Base-by-base conservation (phyloP, 1,140 invertebrate genomes). In the Lithobius niger region DNA sequence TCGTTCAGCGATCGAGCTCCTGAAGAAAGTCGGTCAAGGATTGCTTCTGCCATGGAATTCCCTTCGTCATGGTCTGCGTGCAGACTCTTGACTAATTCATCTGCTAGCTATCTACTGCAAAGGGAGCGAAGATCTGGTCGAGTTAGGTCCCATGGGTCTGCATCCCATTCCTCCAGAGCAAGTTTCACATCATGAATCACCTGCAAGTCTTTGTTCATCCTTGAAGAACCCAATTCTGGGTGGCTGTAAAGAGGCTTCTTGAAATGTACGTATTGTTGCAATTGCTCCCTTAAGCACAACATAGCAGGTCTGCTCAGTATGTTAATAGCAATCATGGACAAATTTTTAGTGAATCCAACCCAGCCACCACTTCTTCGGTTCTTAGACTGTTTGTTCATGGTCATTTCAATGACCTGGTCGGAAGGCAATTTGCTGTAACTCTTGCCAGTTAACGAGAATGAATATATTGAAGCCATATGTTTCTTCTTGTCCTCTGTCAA, bases 311-410 rank as follows among this genome's bases (percentile, higher is more conserved):
- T 51, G 49, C 26, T 51, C n/a, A 25, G 24, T n/a, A 51, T 51
- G 49, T 19, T 48, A 48, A 48, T 48, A 48, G 19, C 45, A 48
- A 48, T 48, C 45, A 48, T n/a, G n/a, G n/a, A n/a, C n/a, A n/a
- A n/a, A n/a, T n/a, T n/a, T n/a, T n/a, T n/a, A n/a, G n/a, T n/a
- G n/a, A n/a, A n/a, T n/a, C n/a, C n/a, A n/a, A n/a, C n/a, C n/a
- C n/a, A n/a, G n/a, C n/a, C n/a, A n/a, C n/a, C n/a, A n/a, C n/a
- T n/a, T n/a, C n/a, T n/a, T n/a, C n/a, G n/a, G n/a, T n/a, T n/a
- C n/a, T n/a, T 19, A 22, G 45, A 19, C 13, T 15, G 45, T 15
- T 48, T 48, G 13, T n/a, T n/a, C n/a, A n/a, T n/a, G n/a, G n/a
- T n/a, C n/a, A n/a, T n/a, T n/a, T n/a, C n/a, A n/a, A n/a, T n/a